Evolutionary conservation across 2,797 vertebrate genomes (phyloP).

Genomic region (Paramormyrops hopkinsi): DNA sequence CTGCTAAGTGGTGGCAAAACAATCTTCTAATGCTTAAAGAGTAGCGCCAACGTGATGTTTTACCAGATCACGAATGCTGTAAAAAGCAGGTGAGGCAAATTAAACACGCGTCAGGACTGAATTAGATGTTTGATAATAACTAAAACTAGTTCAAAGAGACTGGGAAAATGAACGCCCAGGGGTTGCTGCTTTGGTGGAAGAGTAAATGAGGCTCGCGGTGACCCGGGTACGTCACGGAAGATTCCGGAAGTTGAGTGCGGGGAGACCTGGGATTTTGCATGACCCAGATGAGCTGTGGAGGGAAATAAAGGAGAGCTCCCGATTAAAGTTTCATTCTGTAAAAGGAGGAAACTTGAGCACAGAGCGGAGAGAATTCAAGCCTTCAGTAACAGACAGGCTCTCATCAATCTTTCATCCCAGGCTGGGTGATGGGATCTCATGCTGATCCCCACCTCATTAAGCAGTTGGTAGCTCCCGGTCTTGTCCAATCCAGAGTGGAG

Average conservation of each 20-base stretch:
- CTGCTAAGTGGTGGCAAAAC: neutral
- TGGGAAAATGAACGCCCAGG: neutral
- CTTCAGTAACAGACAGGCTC: neutral
- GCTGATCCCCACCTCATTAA: neutral
- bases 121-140: neutral
- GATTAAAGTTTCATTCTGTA: slow-evolving; percentile 13
- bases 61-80: neutral
- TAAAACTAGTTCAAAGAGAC: slow-evolving; percentile 8
- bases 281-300: slow-evolving; percentile 1
- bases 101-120: neutral
- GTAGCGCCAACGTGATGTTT: neutral
- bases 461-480: neutral
- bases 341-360: neutral
- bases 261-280: neutral
- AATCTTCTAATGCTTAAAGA: neutral
- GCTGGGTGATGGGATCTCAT: neutral
- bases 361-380: neutral
- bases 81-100: neutral
- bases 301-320: neutral
- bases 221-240: neutral
- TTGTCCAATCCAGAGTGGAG: neutral
- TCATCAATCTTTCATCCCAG: neutral
- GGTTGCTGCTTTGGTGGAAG: neutral
- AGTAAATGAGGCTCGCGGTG: neutral
- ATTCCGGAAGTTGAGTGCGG: neutral